Evolutionary conservation across 2,888 invertebrate genomes (phyloP), one percentile per base, ranked within the genome.

Genomic region (Conomelus anceps): DNA sequence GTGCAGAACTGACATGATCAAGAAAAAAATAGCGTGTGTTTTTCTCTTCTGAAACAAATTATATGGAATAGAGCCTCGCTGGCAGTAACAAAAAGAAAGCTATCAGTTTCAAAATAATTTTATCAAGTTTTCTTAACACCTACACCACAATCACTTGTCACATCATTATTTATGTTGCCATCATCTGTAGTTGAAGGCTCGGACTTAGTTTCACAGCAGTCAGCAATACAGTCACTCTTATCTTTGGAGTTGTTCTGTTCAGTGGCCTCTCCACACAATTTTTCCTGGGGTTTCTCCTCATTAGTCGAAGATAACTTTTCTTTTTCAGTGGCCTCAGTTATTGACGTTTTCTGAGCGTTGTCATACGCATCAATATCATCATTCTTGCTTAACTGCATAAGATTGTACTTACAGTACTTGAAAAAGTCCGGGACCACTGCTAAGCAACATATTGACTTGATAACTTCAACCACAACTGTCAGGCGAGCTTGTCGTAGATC

Each of bases 351-450:
- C 3, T 88, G 11, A 41, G 63, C 88, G 17, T 86, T 24, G 20
- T 23, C 84, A 23, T 87, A 34, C 1, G 22, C 22, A n/a, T 22
- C 23, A 22, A 22, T 9, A 3, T 22, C 91, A 90, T 92, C 89
- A 13, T 90, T 86, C 11, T 92, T 92, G 41, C 92, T 91, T 91
- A 95, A 92, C 93, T 97, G 97, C 90, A 96, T 93, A 90, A 98
- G 94, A 94, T 98, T 98, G 93, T 97, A 98, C 93, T 98, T 98
- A 92, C 96, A 96, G 92, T 95, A 96, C 91, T 95, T 95, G 92
- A 95, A 94, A 93, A 97, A 98, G 93, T 98, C 95, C 26, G 96
- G 96, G 26, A 98, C 95, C 89, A 98, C 95, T 90, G 97, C 96
- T 13, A 99, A 92, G 91, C 98, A 96, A 92, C 97, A 98, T 92